phyloP scores from a whole-genome alignment of 2,113 vertebrate species.

The Falco punctatus region DNA sequence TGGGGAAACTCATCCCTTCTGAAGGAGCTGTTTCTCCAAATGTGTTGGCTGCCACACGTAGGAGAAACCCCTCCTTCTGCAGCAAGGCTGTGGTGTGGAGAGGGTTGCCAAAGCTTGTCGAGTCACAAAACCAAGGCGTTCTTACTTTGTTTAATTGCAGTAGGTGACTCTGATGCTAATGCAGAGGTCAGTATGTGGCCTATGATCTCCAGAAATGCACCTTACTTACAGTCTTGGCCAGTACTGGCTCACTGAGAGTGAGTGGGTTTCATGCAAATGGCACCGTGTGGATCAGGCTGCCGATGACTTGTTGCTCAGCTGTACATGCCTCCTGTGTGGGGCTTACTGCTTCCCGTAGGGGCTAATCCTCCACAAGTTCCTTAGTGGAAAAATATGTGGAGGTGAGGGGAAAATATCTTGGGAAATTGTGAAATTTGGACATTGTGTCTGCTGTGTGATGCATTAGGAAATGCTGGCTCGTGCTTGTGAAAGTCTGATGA shows the following conservation, averaged over 20 bases:
- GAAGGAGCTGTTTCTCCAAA: neutral
- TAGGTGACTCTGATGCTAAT: neutral
- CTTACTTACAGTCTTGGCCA: neutral
- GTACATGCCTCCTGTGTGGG: accelerated
- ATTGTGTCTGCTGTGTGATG: neutral
- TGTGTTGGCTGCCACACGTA: accelerated
- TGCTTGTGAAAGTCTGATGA: neutral
- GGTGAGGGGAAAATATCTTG: neutral
- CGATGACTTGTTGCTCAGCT: neutral
- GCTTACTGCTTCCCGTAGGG: neutral
- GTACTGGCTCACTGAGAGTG: accelerated
- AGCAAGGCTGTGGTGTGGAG: neutral
- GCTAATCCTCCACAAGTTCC: neutral
- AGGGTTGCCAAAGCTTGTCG: neutral
- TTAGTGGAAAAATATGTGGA: neutral
- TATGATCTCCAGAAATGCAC: neutral
- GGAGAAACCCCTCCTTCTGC: neutral
- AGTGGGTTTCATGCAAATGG: neutral
- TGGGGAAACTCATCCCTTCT: neutral
- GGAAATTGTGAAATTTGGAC: neutral
- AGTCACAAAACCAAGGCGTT: neutral
- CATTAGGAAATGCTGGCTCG: neutral
- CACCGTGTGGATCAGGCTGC: accelerated
- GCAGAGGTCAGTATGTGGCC: neutral
- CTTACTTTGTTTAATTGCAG: neutral